Evolutionary conservation across 1,140 invertebrate genomes (phyloP), one percentile per base, ranked within the genome.

Genomic region (Aphis gossypii): DNA sequence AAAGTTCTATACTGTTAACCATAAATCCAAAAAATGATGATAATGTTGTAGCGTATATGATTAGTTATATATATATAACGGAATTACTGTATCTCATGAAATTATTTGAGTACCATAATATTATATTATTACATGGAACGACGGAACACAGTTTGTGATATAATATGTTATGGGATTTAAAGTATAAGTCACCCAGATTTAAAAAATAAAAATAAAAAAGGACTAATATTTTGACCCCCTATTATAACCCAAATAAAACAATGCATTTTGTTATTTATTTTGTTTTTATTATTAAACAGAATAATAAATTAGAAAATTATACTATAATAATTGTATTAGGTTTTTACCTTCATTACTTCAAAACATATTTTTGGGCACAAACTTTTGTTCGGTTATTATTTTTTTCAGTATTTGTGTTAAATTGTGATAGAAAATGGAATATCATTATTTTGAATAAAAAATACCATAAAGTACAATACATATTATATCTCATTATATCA

Each of bases 281-380:
- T n/a, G 30, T 76, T 76, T 68, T n/a, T 76, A 76, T n/a, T n/a
- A 76, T 76, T n/a, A n/a, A 76, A 76, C 60, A 14, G 1, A 76
- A 76, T 76, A 76, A 76, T n/a, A 76, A 76, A 76, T 76, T 76
- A 76, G n/a, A 76, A n/a, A 76, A 76, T 76, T 76, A 76, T 76
- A n/a, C 60, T n/a, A 76, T 76, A n/a, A 76, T 68, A 68, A 3
- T n/a, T 21, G 14, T 76, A 76, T 76, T n/a, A 18, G 60, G 14
- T 18, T 76, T 76, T n/a, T n/a, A n/a, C 60, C 30, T 76, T 76
- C 14, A n/a, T 76, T n/a, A 76, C n/a, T 76, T 76, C n/a, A 20
- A 76, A 76, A n/a, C 18, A 76, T 76, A n/a, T 68, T n/a, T 68
- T 60, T 68, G 14, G 18, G 0, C 18, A n/a, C 11, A 68, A 30